phyloP scores from a whole-genome alignment of 2,888 invertebrate species.

The Phytoseiulus persimilis region DNA sequence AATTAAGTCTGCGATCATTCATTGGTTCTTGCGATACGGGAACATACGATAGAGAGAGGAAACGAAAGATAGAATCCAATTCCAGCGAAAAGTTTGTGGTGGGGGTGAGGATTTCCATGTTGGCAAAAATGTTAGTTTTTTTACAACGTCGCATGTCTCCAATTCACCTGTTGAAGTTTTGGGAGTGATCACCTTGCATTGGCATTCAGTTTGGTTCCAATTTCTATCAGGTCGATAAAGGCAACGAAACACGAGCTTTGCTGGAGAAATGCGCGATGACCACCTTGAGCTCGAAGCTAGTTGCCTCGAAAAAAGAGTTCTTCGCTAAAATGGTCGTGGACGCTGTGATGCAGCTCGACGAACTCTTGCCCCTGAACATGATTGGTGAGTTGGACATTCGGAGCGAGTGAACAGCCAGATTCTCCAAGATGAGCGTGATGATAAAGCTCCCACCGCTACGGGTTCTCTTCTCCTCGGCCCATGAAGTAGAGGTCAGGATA shows the following conservation, averaged over 20 bases:
- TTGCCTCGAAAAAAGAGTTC: conserved; percentile 87
- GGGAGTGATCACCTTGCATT: no score
- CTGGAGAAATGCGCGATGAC: conserved; percentile 79
- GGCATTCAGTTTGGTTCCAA: not conserved
- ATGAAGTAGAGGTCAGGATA: no score
- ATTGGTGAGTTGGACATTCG: conserved; percentile 59
- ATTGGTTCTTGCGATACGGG: no score
- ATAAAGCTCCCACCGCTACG: no score
- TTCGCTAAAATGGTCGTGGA: conserved; percentile 97
- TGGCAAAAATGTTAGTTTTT: not conserved
- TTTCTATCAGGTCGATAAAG: conserved; percentile 8
- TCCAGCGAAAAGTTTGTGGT: not conserved
- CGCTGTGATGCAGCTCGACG: conserved; percentile 82
- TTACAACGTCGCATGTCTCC: not conserved
- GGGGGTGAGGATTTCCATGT: not conserved
- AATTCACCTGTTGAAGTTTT: no score
- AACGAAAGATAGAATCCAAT: not conserved
- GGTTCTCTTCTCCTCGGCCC: no score
- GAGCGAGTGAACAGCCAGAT: no score
- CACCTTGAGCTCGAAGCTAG: conserved; percentile 91
- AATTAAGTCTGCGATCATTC: no score
- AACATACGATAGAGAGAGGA: not conserved
- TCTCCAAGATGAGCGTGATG: no score
- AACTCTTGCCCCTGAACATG: conserved; percentile 88
- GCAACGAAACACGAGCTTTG: conserved; percentile 47